A percentile compares a stretch with the other conserved stretches of the same genome.
Conservation (phyloP, 2,888 invertebrate species). For the Phyllotreta striolata region DNA sequence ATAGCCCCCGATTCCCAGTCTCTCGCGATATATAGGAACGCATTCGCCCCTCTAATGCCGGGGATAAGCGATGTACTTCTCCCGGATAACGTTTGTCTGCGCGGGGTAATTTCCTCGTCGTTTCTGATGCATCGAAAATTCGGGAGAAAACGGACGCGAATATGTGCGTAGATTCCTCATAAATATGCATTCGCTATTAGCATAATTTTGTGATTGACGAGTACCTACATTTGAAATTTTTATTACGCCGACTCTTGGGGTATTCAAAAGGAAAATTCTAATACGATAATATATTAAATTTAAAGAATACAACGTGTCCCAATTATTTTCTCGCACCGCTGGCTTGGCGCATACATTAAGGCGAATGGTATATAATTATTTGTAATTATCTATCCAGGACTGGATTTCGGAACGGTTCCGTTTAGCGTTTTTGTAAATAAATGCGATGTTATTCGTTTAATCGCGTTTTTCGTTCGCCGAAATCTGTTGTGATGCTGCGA, state of each 20-base stretch:
- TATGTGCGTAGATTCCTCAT: too few relatives aligned
- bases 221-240: too few relatives aligned
- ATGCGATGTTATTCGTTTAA: neutral
- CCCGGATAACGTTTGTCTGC: too few relatives aligned
- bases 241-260: too few relatives aligned
- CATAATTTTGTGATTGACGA: too few relatives aligned
- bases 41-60: neutral
- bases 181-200: too few relatives aligned
- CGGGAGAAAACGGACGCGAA: too few relatives aligned
- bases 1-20: neutral
- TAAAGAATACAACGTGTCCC: slow-evolving; percentile 60
- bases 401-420: slow-evolving; percentile 32
- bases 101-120: too few relatives aligned
- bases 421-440: slow-evolving; percentile 3
- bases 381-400: slow-evolving; percentile 48
- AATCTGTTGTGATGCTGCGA: slow-evolving; percentile 29
- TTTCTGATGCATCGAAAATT: too few relatives aligned
- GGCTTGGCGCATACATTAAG: slow-evolving; percentile 61
- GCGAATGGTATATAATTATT: slow-evolving; percentile 56
- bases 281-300: slow-evolving; percentile 53
- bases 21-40: neutral
- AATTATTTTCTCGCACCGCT: slow-evolving; percentile 62
- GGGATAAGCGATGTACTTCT: slow-evolving; percentile 2
- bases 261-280: neutral
- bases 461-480: too few relatives aligned